Percentiles rank a stretch among this genome's conserved stretches.
phyloP scores from a whole-genome alignment of 2,113 vertebrate species.

The Phyllostomus discolor region DNA sequence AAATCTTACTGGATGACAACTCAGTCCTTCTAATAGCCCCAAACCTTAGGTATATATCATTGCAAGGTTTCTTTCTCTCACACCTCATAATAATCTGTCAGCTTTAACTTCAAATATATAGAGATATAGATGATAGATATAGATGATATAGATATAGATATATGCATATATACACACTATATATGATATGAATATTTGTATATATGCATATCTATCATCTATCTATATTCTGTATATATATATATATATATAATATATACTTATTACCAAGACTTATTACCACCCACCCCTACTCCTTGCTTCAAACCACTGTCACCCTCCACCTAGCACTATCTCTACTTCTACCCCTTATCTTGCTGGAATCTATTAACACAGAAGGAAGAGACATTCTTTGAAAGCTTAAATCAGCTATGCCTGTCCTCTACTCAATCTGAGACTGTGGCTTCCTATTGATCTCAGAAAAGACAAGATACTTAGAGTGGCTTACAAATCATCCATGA shows the following conservation, averaged over 20 bases:
- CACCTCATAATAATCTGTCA: neutral
- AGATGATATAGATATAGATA: no score
- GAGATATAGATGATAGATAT: no score
- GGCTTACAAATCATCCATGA: rapidly evolving
- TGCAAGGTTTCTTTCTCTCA: neutral
- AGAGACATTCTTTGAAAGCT: neutral
- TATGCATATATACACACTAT: no score
- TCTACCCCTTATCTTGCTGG: neutral
- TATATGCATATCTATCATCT: no score
- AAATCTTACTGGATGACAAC: neutral
- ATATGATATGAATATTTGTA: no score
- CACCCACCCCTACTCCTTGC: neutral
- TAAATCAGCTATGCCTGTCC: neutral
- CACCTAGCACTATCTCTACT: neutral
- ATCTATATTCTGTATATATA: no score
- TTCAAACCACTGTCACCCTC: neutral
- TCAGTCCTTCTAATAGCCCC: neutral
- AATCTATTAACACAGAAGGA: neutral
- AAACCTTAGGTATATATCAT: no score
- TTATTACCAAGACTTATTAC: neutral
- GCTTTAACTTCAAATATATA: neutral
- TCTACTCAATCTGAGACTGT: neutral
- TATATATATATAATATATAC: neutral
- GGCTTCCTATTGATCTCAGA: neutral
- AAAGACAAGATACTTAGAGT: neutral